A percentile compares a stretch with the other conserved stretches of the same genome.
Conservation (phyloP, 2,113 vertebrate species). For the Plecotus auritus region DNA sequence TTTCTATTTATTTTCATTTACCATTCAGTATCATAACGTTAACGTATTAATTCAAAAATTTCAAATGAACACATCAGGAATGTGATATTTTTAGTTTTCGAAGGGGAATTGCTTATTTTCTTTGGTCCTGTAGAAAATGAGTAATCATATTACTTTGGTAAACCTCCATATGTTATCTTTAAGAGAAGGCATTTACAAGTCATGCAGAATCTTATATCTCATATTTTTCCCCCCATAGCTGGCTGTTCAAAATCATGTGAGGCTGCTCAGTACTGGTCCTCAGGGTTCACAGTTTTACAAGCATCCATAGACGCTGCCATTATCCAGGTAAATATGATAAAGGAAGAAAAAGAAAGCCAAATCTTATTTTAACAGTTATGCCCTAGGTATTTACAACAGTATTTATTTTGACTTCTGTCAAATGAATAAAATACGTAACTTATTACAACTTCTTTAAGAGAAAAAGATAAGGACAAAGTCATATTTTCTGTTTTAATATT, state of each 20-base stretch:
- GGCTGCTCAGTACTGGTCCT: conserved; percentile 91
- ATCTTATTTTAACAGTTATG: neutral
- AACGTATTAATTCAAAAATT: neutral
- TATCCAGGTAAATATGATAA: conserved; percentile 86
- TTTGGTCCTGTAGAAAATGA: neutral
- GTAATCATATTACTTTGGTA: neutral
- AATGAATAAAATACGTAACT: neutral
- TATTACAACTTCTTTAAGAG: neutral
- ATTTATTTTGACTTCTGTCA: neutral
- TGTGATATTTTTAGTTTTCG: neutral
- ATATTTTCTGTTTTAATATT: neutral
- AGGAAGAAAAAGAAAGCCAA: neutral
- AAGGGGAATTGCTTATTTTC: neutral
- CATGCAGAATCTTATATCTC: neutral
- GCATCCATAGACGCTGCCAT: conserved; percentile 92
- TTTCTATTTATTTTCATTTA: neutral
- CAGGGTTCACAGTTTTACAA: conserved; percentile 90
- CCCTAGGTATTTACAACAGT: neutral
- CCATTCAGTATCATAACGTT: neutral
- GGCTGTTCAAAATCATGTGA: conserved; percentile 84
- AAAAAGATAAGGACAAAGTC: neutral
- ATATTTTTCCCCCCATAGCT: conserved; percentile 61
- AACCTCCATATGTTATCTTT: neutral
- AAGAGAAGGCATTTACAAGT: neutral
- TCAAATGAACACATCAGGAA: neutral